Evolutionary conservation across 2,113 vertebrate genomes (phyloP).

Genomic region (Cathartes aura): DNA sequence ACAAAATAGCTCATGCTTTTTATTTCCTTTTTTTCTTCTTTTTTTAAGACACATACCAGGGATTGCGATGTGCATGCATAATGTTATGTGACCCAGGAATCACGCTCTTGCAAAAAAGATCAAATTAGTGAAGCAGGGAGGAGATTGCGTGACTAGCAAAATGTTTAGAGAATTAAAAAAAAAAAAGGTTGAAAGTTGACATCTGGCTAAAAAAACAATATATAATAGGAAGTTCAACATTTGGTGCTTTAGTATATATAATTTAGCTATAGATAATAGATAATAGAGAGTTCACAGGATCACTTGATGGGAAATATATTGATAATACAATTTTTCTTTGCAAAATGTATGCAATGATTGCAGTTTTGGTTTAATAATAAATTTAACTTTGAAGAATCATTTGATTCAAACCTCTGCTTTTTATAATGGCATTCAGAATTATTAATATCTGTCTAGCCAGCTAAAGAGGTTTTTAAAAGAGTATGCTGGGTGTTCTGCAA

Average conservation of each 20-base stretch:
- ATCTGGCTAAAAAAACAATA: slow-evolving; percentile 9
- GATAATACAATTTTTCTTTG: slow-evolving; percentile 77
- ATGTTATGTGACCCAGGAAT: neutral
- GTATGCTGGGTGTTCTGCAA: slow-evolving; percentile 62
- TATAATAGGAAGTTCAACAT: neutral
- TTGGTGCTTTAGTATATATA: neutral
- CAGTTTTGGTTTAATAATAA: slow-evolving; percentile 79
- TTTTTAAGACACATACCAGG: slow-evolving; percentile 3
- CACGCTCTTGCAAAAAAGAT: neutral
- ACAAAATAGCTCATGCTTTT: slow-evolving; percentile 33
- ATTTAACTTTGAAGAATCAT: slow-evolving; percentile 68
- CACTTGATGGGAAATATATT: slow-evolving; percentile 78
- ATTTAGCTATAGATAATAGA: slow-evolving; percentile 40
- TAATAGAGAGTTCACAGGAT: slow-evolving; percentile 40
- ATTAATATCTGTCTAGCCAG: slow-evolving; percentile 75
- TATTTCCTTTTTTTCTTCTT: neutral
- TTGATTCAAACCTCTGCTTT: slow-evolving; percentile 69
- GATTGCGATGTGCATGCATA: neutral
- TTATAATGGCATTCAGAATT: slow-evolving; percentile 73
- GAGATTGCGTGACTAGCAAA: neutral
- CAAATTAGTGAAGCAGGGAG: neutral
- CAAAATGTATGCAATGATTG: slow-evolving; percentile 67
- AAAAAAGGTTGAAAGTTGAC: neutral
- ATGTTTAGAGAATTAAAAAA: neutral
- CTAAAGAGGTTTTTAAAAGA: slow-evolving; percentile 82